Evolutionary conservation across 64 coral and sea anemone species (phyloP).

Genomic region (Stichodactyla helianthus): DNA sequence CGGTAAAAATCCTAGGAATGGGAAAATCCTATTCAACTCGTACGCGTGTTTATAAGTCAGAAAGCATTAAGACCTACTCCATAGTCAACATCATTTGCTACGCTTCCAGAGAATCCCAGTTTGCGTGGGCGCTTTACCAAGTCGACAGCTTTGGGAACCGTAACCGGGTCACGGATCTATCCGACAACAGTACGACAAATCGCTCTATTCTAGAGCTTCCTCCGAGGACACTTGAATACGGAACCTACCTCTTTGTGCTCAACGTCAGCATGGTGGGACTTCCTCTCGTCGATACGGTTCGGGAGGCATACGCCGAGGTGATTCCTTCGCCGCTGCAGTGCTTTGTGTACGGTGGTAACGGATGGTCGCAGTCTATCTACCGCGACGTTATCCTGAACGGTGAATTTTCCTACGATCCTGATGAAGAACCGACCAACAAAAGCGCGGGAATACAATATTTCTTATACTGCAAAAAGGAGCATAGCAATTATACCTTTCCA

Average conservation of each 20-base stretch:
- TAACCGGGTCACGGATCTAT: neutral
- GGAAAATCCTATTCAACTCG: neutral
- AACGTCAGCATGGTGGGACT: constrained; percentile 53
- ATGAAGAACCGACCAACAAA: neutral
- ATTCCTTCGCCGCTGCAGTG: constrained; percentile 37
- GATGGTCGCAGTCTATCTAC: constrained; percentile 46
- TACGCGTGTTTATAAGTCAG: neutral
- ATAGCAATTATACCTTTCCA: constrained; percentile 48
- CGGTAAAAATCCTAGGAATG: constrained; percentile 5
- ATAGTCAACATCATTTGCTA: constrained; percentile 17
- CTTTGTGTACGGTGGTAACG: constrained; percentile 42
- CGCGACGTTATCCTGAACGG: constrained; percentile 39
- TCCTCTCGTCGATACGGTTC: constrained; percentile 17
- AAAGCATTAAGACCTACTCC: constrained; percentile 7
- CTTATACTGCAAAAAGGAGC: constrained; percentile 57
- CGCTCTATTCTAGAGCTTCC: constrained; percentile 44
- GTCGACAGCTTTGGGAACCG: neutral
- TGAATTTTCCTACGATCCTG: constrained; percentile 51
- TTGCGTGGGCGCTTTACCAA: constrained; percentile 17
- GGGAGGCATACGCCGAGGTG: constrained; percentile 27
- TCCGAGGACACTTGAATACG: constrained; percentile 20
- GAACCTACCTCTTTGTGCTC: constrained; percentile 30
- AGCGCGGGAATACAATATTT: constrained; percentile 18
- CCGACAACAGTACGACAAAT: constrained; percentile 20
- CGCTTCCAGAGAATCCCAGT: constrained; percentile 27